Evolutionary conservation across 2,797 vertebrate genomes (phyloP), one percentile per base, ranked within the genome.

Genomic region (Chrosomus eos): DNA sequence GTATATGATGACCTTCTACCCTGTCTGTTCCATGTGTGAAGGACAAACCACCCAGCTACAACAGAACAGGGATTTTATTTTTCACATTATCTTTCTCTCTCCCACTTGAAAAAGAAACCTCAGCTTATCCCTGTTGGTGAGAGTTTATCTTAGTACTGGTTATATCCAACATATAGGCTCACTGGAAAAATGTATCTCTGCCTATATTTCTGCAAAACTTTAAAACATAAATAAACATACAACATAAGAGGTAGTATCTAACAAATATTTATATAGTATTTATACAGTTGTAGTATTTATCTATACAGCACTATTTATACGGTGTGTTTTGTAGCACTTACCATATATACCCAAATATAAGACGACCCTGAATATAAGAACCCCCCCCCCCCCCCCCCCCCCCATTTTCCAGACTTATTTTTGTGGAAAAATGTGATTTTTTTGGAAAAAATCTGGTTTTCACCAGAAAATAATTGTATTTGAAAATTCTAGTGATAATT

Each of bases 21-120:
- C 64, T 66, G n/a, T 60, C 48, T 45, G 36, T 71, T 78, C 62
- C 26, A 78, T 21, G 28, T 64, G 23, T 71, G 75, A 78, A 78
- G 82, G 82, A 84, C 74, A 78, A 77, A 36, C 71, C 43, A 38
- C n/a, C n/a, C 51, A 75, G 7, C 48, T 60, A 53, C 64, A 45
- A 55, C 70, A 26, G 58, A 81, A 26, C 58, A 40, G 48, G 45
- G 53, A 55, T 45, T 85, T 45, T 62, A 3, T 43, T 62, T 48
- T 80, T 76, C 36, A 73, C 28, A 26, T 67, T 76, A 51, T 66
- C 33, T 55, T 26, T 83, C 53, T 40, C 80, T 45, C 18, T 74
- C 68, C n/a, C n/a, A 28, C 14, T 48, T 31, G 14, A 31, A 73
- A 26, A 28, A 18, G 26, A 51, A 45, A 28, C 16, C 18, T 26